Evolutionary conservation across 2,888 invertebrate genomes (phyloP), one percentile per base, ranked within the genome.

Genomic region (Troides aeacus): DNA sequence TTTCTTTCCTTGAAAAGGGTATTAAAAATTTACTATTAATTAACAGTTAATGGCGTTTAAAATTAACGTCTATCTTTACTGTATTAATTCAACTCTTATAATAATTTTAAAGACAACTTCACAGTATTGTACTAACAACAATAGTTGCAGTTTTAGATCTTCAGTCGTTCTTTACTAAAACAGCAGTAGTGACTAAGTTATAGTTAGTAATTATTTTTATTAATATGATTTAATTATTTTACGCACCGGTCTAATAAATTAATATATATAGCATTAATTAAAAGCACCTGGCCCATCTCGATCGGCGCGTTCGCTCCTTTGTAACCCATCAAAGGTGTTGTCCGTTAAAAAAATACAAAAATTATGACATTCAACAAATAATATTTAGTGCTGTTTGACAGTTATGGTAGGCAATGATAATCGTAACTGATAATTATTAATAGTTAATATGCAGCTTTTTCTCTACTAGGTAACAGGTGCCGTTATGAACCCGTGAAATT

Each of bases 371-470:
- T 89, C 88, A 89, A 90, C 89, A 89, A 89, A 92, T 89, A 90
- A 91, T 90, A 90, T 92, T 92, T 92, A 90, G 89, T 90, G 85
- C 83, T 87, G 84, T 87, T 89, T 87, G 92, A 92, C 91, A 90
- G 89, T 92, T 92, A 92, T 90, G 86, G 86, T 85, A 86, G 85
- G 82, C 90, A 87, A 91, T 90, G 89, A 90, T 91, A 87, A 86
- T 82, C 50, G 64, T 88, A 61, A 87, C 84, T 81, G 85, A 82
- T 84, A 85, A 88, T 90, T 88, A 88, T 85, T 79, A 81, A 76
- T 78, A 78, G 84, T 81, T 84, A 82, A 84, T 82, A 84, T 80
- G 79, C 81, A 78, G 84, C 84, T 85, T 88, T 88, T 86, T 84
- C 83, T 77, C 75, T 75, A 71, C 72, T 75, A 79, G 80, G 78